phyloP scores from a whole-genome alignment of 2,797 vertebrate genomes.

The Acanthurus tractus region DNA sequence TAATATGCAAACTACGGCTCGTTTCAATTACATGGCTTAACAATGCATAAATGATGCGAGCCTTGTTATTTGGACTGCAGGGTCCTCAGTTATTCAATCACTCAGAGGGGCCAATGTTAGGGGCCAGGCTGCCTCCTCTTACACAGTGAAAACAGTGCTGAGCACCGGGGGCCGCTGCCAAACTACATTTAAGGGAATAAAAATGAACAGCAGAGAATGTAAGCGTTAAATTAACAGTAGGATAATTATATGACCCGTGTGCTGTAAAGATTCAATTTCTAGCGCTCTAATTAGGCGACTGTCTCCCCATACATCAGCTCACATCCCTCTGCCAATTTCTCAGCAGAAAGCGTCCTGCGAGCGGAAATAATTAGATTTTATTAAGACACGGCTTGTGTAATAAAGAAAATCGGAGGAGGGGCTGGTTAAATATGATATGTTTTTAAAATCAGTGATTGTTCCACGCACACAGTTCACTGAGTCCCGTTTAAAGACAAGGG shows the following conservation, averaged over 20 bases:
- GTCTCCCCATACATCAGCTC: conserved; percentile 96
- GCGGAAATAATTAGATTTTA: conserved; percentile 88
- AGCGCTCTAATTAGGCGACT: conserved; percentile 97
- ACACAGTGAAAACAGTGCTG: conserved; percentile 88
- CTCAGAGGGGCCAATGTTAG: conserved; percentile 82
- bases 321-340: conserved; percentile 92
- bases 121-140: conserved; percentile 84
- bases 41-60: conserved; percentile 98
- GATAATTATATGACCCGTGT: conserved; percentile 98
- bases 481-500: conserved; percentile 53
- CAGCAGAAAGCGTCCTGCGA: conserved; percentile 86
- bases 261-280: conserved; percentile 99
- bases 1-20: conserved; percentile 99
- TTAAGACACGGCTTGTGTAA: conserved; percentile 83
- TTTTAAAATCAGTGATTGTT: conserved; percentile 73
- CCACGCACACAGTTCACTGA: conserved; percentile 56
- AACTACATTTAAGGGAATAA: conserved; percentile 98
- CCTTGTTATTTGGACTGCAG: conserved; percentile 95
- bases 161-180: conserved; percentile 91
- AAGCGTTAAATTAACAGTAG: conserved; percentile 99
- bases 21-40: conserved; percentile 99
- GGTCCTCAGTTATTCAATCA: conserved; percentile 94
- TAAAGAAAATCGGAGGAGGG: conserved; percentile 81
- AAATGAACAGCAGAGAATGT: conserved; percentile 98
- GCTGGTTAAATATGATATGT: conserved; percentile 76